Evolutionary conservation across 2,113 vertebrate genomes (phyloP).

Genomic region (Vireo altiloquus): DNA sequence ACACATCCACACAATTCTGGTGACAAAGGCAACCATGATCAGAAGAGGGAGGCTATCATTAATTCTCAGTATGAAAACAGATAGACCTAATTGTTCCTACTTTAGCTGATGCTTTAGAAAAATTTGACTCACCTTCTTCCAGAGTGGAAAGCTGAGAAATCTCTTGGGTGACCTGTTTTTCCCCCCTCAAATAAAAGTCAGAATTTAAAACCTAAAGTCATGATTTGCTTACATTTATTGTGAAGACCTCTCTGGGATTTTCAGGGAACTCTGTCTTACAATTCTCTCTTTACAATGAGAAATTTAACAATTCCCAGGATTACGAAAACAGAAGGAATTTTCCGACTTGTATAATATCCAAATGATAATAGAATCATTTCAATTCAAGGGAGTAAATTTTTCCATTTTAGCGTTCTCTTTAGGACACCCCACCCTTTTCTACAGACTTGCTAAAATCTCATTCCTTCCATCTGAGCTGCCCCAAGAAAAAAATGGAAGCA

Average conservation of each 20-base stretch:
- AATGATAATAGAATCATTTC: constrained; percentile 9
- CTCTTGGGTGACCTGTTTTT: accelerated
- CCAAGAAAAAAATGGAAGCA: not conserved
- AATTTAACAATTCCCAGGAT: not conserved
- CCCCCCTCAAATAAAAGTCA: not conserved
- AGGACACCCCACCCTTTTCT: not conserved
- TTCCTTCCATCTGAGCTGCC: constrained; percentile 3
- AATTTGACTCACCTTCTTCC: not conserved
- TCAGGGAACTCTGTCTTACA: not conserved
- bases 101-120: not conserved
- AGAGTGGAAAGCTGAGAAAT: not conserved
- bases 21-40: not conserved
- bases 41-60: not conserved
- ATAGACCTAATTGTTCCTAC: not conserved
- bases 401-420: not conserved
- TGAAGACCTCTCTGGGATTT: not conserved
- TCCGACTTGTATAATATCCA: not conserved
- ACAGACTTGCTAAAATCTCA: constrained; percentile 20
- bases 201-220: not conserved
- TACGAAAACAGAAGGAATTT: not conserved
- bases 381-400: not conserved
- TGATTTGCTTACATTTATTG: not conserved
- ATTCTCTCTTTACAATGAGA: not conserved
- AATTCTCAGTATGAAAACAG: not conserved
- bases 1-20: not conserved